Evolutionary conservation across 1,140 invertebrate genomes (phyloP).

Genomic region (Zophobas morio): DNA sequence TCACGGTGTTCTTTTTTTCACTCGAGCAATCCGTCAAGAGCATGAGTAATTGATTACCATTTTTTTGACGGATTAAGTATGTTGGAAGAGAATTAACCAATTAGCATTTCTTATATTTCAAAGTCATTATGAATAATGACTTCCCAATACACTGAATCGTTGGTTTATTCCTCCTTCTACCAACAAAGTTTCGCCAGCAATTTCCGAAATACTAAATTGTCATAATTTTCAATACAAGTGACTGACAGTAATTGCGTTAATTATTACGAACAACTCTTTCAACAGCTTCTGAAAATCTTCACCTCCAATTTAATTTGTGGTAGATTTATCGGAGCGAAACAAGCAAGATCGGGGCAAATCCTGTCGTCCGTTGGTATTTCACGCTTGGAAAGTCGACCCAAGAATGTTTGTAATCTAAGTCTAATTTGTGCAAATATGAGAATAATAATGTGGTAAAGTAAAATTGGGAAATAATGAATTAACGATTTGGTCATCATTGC

Average conservation of each 20-base stretch:
- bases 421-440: neutral
- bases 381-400: neutral
- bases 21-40: neutral
- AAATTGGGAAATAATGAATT: neutral
- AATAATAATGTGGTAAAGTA: neutral
- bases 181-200: no score
- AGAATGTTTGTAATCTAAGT: neutral
- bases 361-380: neutral
- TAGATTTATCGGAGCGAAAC: constrained; percentile 16
- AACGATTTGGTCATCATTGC: neutral
- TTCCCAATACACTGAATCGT: no score
- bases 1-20: neutral
- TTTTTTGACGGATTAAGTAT: no score
- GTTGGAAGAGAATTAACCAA: no score
- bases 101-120: no score
- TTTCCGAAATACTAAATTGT: no score
- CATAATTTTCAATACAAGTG: neutral
- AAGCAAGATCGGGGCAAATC: neutral
- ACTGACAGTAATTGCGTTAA: neutral
- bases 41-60: neutral
- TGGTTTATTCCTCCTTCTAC: no score
- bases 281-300: neutral
- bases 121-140: no score
- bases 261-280: no score
- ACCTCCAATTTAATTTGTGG: constrained; percentile 1